Base-by-base conservation (phyloP, 2,888 invertebrate species). In the Poecilobothrus nobilitatus region DNA sequence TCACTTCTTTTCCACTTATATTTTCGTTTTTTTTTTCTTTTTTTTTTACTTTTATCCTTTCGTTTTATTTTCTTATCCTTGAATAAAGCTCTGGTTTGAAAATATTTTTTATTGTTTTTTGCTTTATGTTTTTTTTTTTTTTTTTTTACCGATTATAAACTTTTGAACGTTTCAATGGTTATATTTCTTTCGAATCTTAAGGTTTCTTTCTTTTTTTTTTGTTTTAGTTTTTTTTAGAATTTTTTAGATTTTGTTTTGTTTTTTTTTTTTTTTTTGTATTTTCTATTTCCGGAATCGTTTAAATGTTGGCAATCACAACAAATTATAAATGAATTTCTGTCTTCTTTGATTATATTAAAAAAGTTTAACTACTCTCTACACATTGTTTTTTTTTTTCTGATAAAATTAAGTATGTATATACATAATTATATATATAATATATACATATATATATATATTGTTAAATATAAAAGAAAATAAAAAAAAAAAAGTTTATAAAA, bases 101-200 rank as follows among this genome's bases (percentile, higher is more conserved):
- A n/a, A 34, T 34, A 34, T 37, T 27, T 37, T 37, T 37, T 7
- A 44, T 44, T 71, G 74, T 44, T 44, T 70, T 74, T 44, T 66
- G 34, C 61, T 66, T 68, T 61, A 37, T 67, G 62, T 73, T 75
- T 74, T 73, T 73, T 74, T 75, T 76, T 75, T 76, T 75, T 76
- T 74, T 75, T 76, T 76, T 76, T 76, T 75, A 75, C 75, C 75
- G 77, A 76, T 76, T 76, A 76, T 76, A 75, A 76, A 75, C 75
- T 72, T 75, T 75, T 76, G 75, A 76, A 73, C 71, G 75, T 68
- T 73, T 72, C 71, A 72, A 67, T 70, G 67, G 65, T 21, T 64
- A 53, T 68, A 53, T 21, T 69, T 70, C 27, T 27, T 27, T 27
- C 27, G 27, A 27, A 5, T 27, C 27, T 27, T 27, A 27, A 27